Percentiles rank a stretch among this genome's conserved stretches.
These are phyloP conservation scores for Drosophila trapezifrons DNA, from an alignment of 1,140 invertebrate species.

Conservation along the genomic window DNA sequence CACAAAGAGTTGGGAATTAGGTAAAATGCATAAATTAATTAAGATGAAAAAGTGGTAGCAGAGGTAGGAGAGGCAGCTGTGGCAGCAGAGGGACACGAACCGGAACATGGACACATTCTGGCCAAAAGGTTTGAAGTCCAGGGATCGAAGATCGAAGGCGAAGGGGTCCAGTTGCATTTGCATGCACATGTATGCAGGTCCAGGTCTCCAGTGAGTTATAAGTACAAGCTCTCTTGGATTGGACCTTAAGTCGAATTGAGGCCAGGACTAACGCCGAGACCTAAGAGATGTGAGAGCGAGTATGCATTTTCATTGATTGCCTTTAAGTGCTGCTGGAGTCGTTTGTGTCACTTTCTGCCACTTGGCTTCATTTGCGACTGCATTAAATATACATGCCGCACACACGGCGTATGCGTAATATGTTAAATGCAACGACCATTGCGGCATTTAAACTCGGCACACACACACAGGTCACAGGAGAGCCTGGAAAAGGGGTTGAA, in stretches of 20 bases:
- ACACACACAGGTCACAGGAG: too few species aligned
- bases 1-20: constrained; percentile 6
- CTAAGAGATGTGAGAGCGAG: constrained; percentile 23
- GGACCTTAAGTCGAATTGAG: constrained; percentile 15
- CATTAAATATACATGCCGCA: constrained; percentile 11
- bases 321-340: constrained; percentile 51
- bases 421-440: constrained; percentile 25
- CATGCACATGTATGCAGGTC: constrained; percentile 19
- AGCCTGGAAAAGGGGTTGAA: background rate
- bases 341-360: constrained; percentile 53
- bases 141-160: background rate
- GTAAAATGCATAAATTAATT: constrained; percentile 58
- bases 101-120: constrained; percentile 13
- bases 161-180: background rate
- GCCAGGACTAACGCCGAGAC: constrained; percentile 6
- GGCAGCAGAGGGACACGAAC: constrained; percentile 10
- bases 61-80: too few species aligned
- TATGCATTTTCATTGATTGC: constrained; percentile 66
- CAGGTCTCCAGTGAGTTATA: constrained; percentile 38
- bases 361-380: constrained; percentile 26
- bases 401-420: constrained; percentile 14
- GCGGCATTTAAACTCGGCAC: constrained; percentile 10
- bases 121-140: background rate
- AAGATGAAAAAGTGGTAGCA: constrained; percentile 29
- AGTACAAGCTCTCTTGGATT: constrained; percentile 18